Base-by-base conservation (phyloP, 1,140 invertebrate genomes). In the Mycetomoellerius zeteki region DNA sequence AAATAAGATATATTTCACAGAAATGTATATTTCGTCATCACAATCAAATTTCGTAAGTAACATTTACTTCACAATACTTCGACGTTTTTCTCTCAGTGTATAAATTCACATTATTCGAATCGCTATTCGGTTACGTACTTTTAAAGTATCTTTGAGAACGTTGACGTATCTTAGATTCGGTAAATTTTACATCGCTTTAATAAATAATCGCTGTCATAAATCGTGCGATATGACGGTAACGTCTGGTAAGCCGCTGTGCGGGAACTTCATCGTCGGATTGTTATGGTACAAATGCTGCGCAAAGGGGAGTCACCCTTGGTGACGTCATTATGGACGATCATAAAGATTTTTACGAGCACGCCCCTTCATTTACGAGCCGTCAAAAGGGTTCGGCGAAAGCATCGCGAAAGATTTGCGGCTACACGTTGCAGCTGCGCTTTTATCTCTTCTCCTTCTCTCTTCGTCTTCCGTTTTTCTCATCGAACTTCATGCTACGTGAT, bases 321-420 rank as follows among this genome's bases (percentile, higher is more conserved):
- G 64, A 71, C 77, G 76, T 86, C 77, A 81, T 71, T 86, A 86
- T 30, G 21, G 75, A 69, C 27, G 54, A 37, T 67, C 76, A 52
- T 86, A 86, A 80, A 86, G 14, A 81, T 71, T 50, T 86, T 86
- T 86, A 86, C 76, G 85, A 86, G 60, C 76, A 56, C 85, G 37
- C 76, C 64, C 54, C 24, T 67, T 71, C 37, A 69, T 81, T 86
- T 86, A 86, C 76, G 85, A 86, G 71, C 72, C 33, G 73, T 76
- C 58, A 30, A 85, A 85, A 77, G 56, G 33, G 73, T 78, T 60
- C 21, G 30, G 47, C 56, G 12, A 65, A 43, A 78, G 21, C 43
- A 30, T 10, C 37, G 37, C 69, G 37, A 50, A 50, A 75, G 81
- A 84, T 62, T 84, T 62, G 81, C 71, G 37, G 72, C 78, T 37